Evolutionary conservation across 2,113 vertebrate genomes (phyloP).

Genomic region (Chinchilla lanigera): DNA sequence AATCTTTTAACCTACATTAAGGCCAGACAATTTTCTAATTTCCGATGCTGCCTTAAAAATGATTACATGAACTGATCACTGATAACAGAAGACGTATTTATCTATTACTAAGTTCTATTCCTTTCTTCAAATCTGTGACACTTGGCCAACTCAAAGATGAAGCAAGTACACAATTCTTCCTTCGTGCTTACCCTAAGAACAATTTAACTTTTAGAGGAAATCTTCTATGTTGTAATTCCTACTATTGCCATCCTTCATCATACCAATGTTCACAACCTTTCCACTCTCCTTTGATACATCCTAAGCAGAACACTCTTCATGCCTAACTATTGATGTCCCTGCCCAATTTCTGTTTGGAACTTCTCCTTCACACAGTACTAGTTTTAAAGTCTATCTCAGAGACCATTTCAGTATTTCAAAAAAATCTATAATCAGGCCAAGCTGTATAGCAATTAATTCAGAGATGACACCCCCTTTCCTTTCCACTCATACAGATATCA

Average conservation of each 20-base stretch:
- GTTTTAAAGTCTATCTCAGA: background rate
- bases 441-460: background rate
- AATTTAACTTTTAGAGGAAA: background rate
- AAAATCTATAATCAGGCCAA: background rate
- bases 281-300: background rate
- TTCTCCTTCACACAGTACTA: background rate
- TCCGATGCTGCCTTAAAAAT: background rate
- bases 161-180: background rate
- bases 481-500: background rate
- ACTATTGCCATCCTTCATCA: background rate
- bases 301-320: background rate
- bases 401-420: background rate
- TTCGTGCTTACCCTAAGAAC: too few relatives aligned
- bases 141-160: background rate
- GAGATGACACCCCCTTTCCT: background rate
- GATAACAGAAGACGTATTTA: background rate
- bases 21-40: background rate
- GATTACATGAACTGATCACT: background rate
- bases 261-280: background rate
- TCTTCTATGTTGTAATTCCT: background rate
- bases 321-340: background rate
- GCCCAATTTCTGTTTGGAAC: background rate
- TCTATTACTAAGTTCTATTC: background rate
- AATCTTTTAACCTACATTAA: background rate
- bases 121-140: background rate